Evolutionary conservation across 2,797 vertebrate genomes (phyloP).

Genomic region (Paedocypris micromegethes): DNA sequence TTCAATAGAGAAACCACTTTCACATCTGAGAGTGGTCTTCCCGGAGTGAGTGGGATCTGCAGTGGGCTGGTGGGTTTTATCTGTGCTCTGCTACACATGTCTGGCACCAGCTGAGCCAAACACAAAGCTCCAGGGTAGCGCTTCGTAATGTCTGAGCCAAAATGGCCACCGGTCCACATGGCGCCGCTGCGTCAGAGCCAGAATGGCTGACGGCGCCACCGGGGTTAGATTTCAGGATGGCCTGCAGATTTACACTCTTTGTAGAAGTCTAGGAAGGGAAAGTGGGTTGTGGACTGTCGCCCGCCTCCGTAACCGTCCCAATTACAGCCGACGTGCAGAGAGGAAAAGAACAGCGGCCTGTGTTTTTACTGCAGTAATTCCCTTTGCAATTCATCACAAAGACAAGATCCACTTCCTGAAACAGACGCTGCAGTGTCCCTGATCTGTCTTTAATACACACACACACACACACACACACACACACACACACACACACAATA

Average conservation of each 20-base stretch:
- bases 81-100: conserved; percentile 13
- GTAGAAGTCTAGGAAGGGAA: conserved; percentile 25
- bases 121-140: conserved; percentile 15
- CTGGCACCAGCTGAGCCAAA: conserved; percentile 27
- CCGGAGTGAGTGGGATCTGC: not conserved
- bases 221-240: conserved; percentile 28
- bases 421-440: conserved; percentile 21
- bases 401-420: conserved; percentile 34
- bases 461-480: not conserved
- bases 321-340: conserved; percentile 41
- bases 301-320: conserved; percentile 30
- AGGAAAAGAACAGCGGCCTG: conserved; percentile 29
- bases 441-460: conserved; percentile 22
- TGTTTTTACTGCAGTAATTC: conserved; percentile 41
- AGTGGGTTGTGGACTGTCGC: conserved; percentile 16
- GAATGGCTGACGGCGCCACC: conserved; percentile 26
- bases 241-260: conserved; percentile 34
- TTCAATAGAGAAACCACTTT: too few relatives aligned
- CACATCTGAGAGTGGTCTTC: too few relatives aligned
- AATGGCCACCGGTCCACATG: conserved; percentile 22
- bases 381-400: conserved; percentile 38
- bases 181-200: conserved; percentile 13
- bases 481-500: conserved; percentile 5
- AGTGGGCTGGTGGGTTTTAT: conserved; percentile 12
- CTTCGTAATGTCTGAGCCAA: conserved; percentile 27